Evolutionary conservation across 2,888 invertebrate genomes (phyloP).

Genomic region (Synergus itoensis): DNA sequence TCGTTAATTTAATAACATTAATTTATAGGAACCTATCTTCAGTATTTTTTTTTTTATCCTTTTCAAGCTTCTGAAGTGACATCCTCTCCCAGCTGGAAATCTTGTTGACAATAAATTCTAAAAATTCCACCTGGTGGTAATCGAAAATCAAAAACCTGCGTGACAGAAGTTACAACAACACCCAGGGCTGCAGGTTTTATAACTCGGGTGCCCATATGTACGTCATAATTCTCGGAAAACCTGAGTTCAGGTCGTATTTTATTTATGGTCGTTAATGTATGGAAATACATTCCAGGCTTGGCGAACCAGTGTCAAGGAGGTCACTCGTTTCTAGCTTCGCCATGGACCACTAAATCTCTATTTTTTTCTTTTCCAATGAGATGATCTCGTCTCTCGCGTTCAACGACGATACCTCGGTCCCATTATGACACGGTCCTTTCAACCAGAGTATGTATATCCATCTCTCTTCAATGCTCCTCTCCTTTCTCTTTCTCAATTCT

Average conservation of each 20-base stretch:
- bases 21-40: not conserved
- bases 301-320: constrained; percentile 65
- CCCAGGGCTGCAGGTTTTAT: not conserved
- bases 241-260: constrained; percentile 46
- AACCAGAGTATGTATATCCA: constrained; percentile 23
- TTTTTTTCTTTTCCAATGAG: constrained; percentile 45
- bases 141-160: not conserved
- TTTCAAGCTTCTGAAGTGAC: not conserved
- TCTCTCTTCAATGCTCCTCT: constrained; percentile 42
- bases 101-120: not conserved
- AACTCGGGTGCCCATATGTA: not conserved
- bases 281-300: constrained; percentile 64
- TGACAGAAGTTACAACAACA: not conserved
- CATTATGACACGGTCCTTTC: constrained; percentile 62
- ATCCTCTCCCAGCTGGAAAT: not conserved
- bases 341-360: constrained; percentile 65
- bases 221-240: constrained; percentile 61
- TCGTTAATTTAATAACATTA: not conserved
- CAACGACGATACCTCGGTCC: constrained; percentile 58
- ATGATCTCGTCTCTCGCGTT: constrained; percentile 61
- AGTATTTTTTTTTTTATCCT: not conserved
- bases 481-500: constrained; percentile 51
- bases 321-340: constrained; percentile 59
- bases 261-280: constrained; percentile 62
- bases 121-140: not conserved